A percentile compares a stretch with the other conserved stretches of the same genome.
phyloP scores from a whole-genome alignment of 1,140 invertebrate genomes.

The Panagrolaimus sp. region DNA sequence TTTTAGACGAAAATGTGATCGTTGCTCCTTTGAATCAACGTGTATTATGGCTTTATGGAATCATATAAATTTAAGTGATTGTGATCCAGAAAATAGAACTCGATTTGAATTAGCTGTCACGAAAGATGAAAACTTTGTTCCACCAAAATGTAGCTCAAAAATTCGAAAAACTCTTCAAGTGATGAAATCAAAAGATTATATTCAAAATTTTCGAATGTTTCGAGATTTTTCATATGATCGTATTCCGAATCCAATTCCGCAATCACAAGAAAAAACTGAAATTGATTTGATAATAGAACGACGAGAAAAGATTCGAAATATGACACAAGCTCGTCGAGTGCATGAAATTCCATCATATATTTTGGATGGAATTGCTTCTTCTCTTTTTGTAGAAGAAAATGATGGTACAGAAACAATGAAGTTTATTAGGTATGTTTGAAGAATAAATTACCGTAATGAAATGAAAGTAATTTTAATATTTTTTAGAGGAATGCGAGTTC shows the following conservation, averaged over 20 bases:
- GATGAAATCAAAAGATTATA: neutral
- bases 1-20: neutral
- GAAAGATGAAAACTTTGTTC: neutral
- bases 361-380: neutral
- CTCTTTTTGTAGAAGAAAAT: neutral
- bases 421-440: constrained; percentile 7
- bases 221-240: constrained; percentile 2
- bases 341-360: neutral
- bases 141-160: too few species aligned
- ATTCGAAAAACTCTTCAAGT: neutral
- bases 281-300: neutral
- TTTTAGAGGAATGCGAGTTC: too few species aligned
- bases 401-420: neutral
- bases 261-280: neutral
- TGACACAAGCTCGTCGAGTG: neutral
- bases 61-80: neutral
- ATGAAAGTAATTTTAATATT: too few species aligned
- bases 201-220: neutral
- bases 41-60: neutral
- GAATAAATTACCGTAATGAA: too few species aligned
- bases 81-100: neutral
- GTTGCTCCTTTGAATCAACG: neutral
- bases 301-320: neutral
- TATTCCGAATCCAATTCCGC: neutral
- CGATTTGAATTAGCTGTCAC: neutral